Conservation (phyloP, 2,797 vertebrate genomes). For the Chelon auratus region DNA sequence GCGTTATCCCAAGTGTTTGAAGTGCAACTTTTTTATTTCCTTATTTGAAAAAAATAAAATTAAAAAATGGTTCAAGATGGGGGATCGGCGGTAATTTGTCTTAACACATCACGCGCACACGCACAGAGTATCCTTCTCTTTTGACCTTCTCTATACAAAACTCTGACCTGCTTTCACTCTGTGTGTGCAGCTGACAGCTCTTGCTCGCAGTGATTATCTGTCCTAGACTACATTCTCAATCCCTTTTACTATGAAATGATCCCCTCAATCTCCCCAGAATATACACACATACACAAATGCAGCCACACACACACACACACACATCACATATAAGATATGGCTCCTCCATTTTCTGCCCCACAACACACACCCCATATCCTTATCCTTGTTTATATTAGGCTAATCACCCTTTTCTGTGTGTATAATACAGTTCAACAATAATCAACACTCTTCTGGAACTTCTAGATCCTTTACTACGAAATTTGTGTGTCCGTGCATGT, state of each 20-base stretch:
- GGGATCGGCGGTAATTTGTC: neutral
- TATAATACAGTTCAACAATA: slow-evolving; percentile 58
- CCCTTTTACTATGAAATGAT: slow-evolving; percentile 72
- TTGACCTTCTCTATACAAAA: slow-evolving; percentile 65
- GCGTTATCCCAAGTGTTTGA: neutral
- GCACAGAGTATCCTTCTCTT: slow-evolving; percentile 35
- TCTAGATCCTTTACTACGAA: slow-evolving; percentile 20
- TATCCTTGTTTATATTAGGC: slow-evolving; percentile 51
- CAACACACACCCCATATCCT: slow-evolving; percentile 51
- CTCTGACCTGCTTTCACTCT: slow-evolving; percentile 66
- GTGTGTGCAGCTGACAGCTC: slow-evolving; percentile 80
- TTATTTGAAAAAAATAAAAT: neutral
- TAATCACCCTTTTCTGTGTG: slow-evolving; percentile 56
- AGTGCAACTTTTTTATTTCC: neutral
- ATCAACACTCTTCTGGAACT: slow-evolving; percentile 61
- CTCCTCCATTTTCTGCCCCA: slow-evolving; percentile 12
- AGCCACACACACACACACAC: slow-evolving; percentile 2
- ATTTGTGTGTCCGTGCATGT: slow-evolving; percentile 24
- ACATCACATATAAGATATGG: slow-evolving; percentile 35
- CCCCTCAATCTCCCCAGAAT: slow-evolving; percentile 56
- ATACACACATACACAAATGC: slow-evolving; percentile 24
- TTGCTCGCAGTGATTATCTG: slow-evolving; percentile 74
- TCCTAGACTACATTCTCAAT: slow-evolving; percentile 75
- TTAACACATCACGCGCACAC: neutral
- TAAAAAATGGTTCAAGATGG: neutral